Evolutionary conservation across 2,888 invertebrate genomes (phyloP).

Genomic region (Microplitis deprimator): DNA sequence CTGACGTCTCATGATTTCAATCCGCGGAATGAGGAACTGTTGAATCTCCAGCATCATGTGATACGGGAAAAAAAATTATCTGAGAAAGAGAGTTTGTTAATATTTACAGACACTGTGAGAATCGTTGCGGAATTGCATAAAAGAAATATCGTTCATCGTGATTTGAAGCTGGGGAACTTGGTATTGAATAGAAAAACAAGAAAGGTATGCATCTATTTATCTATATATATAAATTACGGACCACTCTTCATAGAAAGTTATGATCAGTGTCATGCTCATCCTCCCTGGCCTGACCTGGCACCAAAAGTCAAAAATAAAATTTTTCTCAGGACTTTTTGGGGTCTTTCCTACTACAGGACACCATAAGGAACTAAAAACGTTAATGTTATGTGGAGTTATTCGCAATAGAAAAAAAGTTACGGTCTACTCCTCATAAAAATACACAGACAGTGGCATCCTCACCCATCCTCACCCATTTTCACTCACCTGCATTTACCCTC

Average conservation of each 20-base stretch:
- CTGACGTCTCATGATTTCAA: conserved; percentile 80
- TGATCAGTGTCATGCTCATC: background rate
- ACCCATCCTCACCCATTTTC: too few species aligned
- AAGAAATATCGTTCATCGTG: conserved; percentile 85
- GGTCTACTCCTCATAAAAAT: too few species aligned
- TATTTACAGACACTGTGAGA: conserved; percentile 82
- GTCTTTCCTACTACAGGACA: too few species aligned
- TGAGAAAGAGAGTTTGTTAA: conserved; percentile 81
- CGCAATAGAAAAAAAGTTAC: too few species aligned
- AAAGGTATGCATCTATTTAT: conserved; percentile 58
- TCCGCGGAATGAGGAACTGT: conserved; percentile 74
- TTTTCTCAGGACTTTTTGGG: too few species aligned
- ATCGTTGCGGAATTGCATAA: conserved; percentile 83
- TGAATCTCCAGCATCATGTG: conserved; percentile 83
- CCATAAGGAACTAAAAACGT: too few species aligned
- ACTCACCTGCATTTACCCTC: too few species aligned
- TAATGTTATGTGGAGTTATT: too few species aligned
- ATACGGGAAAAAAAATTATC: conserved; percentile 83
- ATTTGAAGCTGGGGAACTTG: conserved; percentile 84
- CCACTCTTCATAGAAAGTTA: background rate
- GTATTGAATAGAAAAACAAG: conserved; percentile 80
- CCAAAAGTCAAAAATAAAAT: too few species aligned
- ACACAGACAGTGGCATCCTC: too few species aligned
- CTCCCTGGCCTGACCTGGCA: too few species aligned
- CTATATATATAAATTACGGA: background rate